phyloP scores from a whole-genome alignment of 2,888 invertebrate species.

The Erebia palarica region DNA sequence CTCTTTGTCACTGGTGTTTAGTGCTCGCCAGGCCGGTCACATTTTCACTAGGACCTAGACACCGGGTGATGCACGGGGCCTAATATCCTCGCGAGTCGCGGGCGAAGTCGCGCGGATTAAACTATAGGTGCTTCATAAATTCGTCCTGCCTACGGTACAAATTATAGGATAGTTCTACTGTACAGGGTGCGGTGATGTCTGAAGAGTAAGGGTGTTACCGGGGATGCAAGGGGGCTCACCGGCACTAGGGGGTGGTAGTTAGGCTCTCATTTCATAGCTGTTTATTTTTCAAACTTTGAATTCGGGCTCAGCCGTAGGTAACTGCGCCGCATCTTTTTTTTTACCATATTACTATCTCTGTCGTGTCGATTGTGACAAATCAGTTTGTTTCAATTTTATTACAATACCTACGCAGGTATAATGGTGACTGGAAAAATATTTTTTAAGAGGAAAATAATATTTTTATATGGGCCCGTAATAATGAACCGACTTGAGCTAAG shows the following conservation, averaged over 20 bases:
- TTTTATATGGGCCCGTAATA: no score
- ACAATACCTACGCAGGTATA: not conserved
- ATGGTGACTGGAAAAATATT: no score
- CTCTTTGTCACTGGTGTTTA: no score
- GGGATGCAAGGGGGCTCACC: conserved; percentile 30
- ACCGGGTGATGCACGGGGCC: no score
- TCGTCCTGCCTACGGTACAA: conserved; percentile 32
- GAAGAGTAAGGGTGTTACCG: conserved; percentile 41
- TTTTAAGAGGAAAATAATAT: no score
- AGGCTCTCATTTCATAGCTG: conserved; percentile 41
- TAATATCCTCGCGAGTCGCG: no score
- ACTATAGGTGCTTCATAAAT: conserved; percentile 11
- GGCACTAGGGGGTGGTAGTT: conserved; percentile 42
- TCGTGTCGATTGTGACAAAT: conserved; percentile 3
- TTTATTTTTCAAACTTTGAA: conserved; percentile 39
- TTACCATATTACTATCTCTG: not conserved
- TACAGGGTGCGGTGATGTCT: conserved; percentile 37
- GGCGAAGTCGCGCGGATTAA: not conserved
- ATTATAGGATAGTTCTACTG: conserved; percentile 38
- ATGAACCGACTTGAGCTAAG: no score
- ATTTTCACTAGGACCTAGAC: no score
- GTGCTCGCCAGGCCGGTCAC: no score
- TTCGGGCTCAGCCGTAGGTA: conserved; percentile 31
- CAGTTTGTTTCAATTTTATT: not conserved
- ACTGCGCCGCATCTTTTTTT: conserved; percentile 23